Percentiles rank a stretch among this genome's conserved stretches.
Evolutionary conservation across 2,797 vertebrate genomes (phyloP).

Genomic region (Rhadinocentrus ornatus): DNA sequence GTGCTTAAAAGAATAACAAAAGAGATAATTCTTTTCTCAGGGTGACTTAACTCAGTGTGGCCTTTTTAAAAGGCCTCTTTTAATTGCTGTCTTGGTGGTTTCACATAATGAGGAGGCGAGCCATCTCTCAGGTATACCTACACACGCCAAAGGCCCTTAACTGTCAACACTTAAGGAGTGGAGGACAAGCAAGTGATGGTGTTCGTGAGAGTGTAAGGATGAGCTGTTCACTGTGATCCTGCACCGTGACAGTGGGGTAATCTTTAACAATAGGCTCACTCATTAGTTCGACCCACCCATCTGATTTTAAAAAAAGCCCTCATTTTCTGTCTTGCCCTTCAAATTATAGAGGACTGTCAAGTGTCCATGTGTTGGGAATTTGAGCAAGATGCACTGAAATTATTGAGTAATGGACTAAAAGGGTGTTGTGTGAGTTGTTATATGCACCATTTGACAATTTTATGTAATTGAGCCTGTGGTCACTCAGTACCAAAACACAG

Average conservation of each 20-base stretch:
- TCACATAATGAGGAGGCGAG: slow-evolving; percentile 16
- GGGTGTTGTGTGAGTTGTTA: neutral
- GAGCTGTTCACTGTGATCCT: slow-evolving; percentile 61
- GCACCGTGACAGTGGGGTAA: slow-evolving; percentile 56
- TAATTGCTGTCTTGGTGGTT: slow-evolving; percentile 44
- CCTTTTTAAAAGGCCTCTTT: slow-evolving; percentile 43
- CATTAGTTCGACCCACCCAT: slow-evolving; percentile 55
- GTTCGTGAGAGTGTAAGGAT: slow-evolving; percentile 54
- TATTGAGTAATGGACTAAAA: slow-evolving; percentile 11
- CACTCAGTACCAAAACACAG: neutral
- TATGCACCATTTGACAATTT: neutral
- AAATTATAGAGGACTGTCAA: slow-evolving; percentile 46
- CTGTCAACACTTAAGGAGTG: slow-evolving; percentile 57
- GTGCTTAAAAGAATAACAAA: neutral
- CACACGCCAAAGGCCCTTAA: slow-evolving; percentile 20
- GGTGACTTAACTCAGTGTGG: slow-evolving; percentile 8
- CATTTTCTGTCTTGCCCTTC: slow-evolving; percentile 60
- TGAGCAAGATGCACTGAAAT: slow-evolving; percentile 2
- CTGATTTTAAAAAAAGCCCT: slow-evolving; percentile 45
- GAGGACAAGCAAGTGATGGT: slow-evolving; percentile 26
- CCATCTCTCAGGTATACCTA: neutral
- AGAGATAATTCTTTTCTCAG: slow-evolving; percentile 15
- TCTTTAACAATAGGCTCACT: slow-evolving; percentile 61
- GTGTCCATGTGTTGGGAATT: slow-evolving; percentile 21
- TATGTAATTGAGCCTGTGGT: slow-evolving; percentile 9